Evolutionary conservation across 1,140 invertebrate species (phyloP).

Genomic region (Zelostemma sp.): DNA sequence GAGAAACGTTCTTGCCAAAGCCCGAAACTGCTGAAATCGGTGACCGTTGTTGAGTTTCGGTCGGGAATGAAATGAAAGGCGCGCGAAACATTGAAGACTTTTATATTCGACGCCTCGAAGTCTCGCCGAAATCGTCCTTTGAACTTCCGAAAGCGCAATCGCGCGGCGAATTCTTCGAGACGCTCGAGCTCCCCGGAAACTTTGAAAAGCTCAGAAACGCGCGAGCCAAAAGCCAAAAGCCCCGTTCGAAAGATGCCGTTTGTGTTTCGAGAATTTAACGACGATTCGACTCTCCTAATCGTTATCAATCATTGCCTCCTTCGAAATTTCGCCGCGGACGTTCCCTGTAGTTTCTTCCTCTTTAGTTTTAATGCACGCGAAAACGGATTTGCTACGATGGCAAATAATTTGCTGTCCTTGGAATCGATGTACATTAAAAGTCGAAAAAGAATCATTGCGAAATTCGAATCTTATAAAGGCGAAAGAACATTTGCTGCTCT

Average conservation of each 20-base stretch:
- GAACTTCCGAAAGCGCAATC: background rate
- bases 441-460: background rate
- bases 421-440: background rate
- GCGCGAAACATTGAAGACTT: constrained; percentile 3
- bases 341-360: constrained; percentile 3
- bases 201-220: background rate
- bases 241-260: too few relatives aligned
- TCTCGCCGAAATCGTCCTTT: background rate
- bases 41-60: background rate
- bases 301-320: constrained; percentile 5
- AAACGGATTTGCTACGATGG: constrained; percentile 14
- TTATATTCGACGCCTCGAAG: background rate
- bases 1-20: constrained; percentile 1
- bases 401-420: constrained; percentile 6
- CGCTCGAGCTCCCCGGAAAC: background rate
- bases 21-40: constrained; percentile 2
- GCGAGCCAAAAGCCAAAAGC: background rate
- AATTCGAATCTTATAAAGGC: background rate
- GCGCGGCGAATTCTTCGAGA: background rate
- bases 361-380: constrained; percentile 7
- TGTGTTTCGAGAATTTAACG: background rate
- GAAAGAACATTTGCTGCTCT: constrained; percentile 7
- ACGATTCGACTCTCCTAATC: background rate
- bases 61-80: background rate
- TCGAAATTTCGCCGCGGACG: background rate